These are phyloP conservation scores for Pangasianodon hypophthalmus DNA, from an alignment of 2,113 vertebrate genomes.

Conservation along the genomic window DNA sequence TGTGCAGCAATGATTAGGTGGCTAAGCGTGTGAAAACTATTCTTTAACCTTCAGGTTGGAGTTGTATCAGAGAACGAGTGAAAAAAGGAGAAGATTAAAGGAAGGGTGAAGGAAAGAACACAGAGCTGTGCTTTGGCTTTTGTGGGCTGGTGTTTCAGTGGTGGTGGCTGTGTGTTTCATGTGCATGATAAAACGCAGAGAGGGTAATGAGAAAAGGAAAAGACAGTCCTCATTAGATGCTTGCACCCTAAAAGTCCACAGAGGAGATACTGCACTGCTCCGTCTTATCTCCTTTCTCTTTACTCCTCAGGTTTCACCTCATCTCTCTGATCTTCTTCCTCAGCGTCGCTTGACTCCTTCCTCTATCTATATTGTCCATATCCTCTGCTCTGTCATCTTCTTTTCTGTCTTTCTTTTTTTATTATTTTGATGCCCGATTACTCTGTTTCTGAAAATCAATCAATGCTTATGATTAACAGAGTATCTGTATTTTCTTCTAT, in stretches of 20 bases:
- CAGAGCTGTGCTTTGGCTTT: constrained; percentile 4
- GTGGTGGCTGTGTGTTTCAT: constrained; percentile 66
- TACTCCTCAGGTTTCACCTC: constrained; percentile 15
- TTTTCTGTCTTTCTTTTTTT: neutral
- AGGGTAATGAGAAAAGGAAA: constrained; percentile 73
- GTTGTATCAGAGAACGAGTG: constrained; percentile 39
- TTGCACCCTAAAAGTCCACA: constrained; percentile 68
- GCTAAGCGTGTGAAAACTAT: constrained; percentile 53
- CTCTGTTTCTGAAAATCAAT: neutral
- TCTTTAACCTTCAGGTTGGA: constrained; percentile 62
- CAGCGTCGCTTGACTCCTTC: neutral
- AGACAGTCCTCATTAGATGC: constrained; percentile 72
- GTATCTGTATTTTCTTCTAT: neutral
- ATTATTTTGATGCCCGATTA: neutral
- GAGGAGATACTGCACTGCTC: constrained; percentile 54
- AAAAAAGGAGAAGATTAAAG: constrained; percentile 41
- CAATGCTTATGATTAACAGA: neutral
- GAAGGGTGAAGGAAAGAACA: constrained; percentile 20
- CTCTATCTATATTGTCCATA: neutral
- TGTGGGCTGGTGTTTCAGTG: constrained; percentile 22
- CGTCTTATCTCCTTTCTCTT: constrained; percentile 50
- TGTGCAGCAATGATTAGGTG: constrained; percentile 38
- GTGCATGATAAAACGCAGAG: constrained; percentile 68
- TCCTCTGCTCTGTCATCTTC: neutral
- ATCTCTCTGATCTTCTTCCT: constrained; percentile 27